Conservation (phyloP, 1,140 invertebrate species). For the Drosophila ohnishii region DNA sequence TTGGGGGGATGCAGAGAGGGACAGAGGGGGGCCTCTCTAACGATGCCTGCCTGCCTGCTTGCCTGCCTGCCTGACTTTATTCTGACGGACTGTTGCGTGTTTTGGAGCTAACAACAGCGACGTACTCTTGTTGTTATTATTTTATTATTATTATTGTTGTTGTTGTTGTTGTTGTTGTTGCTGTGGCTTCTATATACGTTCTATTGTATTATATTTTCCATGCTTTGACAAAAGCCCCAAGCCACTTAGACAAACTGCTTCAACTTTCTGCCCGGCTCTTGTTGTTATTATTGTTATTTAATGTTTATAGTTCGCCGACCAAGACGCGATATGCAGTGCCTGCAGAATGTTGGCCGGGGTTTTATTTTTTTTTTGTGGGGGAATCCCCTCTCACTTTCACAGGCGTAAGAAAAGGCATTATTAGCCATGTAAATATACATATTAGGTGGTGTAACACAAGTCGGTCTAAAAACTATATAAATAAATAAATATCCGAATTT, state of each 20-base stretch:
- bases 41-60: slow-evolving; percentile 43
- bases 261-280: slow-evolving; percentile 58
- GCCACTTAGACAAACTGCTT: slow-evolving; percentile 76
- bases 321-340: slow-evolving; percentile 38
- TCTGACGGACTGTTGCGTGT: slow-evolving; percentile 76
- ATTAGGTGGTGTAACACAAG: slow-evolving; percentile 32
- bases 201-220: slow-evolving; percentile 71
- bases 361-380: background rate
- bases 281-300: slow-evolving; percentile 78
- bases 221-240: slow-evolving; percentile 66
- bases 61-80: slow-evolving; percentile 45
- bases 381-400: slow-evolving; percentile 33
- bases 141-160: slow-evolving; percentile 33
- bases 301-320: slow-evolving; percentile 69
- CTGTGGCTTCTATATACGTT: slow-evolving; percentile 50
- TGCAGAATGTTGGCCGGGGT: slow-evolving; percentile 7
- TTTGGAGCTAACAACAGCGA: slow-evolving; percentile 72
- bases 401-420: slow-evolving; percentile 54
- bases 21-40: slow-evolving; percentile 5
- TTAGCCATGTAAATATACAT: slow-evolving; percentile 35
- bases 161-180: slow-evolving; percentile 30
- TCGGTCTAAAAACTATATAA: slow-evolving; percentile 8
- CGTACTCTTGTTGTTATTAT: slow-evolving; percentile 49
- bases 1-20: slow-evolving; percentile 2
- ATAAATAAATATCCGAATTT: background rate